Evolutionary conservation across 2,797 vertebrate species (phyloP), one percentile per base, ranked within the genome.

Genomic region (Crocodylus rhombifer): DNA sequence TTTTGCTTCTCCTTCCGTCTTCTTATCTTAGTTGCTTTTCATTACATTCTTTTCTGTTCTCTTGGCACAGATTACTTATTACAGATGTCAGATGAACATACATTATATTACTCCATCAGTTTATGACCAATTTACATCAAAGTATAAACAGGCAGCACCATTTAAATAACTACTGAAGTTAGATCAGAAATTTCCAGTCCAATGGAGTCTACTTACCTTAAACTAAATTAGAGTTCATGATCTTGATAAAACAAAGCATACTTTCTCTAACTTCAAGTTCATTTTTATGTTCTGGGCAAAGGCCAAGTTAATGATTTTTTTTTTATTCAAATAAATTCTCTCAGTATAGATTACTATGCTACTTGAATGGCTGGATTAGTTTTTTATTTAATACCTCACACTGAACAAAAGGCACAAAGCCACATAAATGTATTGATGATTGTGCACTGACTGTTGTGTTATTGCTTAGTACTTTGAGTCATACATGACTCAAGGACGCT

Each of bases 401-500:
- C 73, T 26, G 11, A 12, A 33, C 26, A 84, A 36, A 33, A 57
- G 26, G 3, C 3, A 28, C 62, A 84, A 82, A 57, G 14, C 5
- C 79, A 81, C 10, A 92, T 58, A 82, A 91, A 62, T 14, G 21
- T 3, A 15, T 13, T 28, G 15, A 33, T 15, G 23, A 13, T 87
- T 26, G 25, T 88, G 42, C 42, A 51, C 42, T 51, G 42, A 51
- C 42, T 51, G 42, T 51, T 51, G 14, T 83, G 65, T 81, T 77
- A 30, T 33, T 5, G 18, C 62, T 90, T 55, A 75, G 76, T 21
- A 83, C 69, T 83, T 62, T 91, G 71, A 89, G 84, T 81, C 92
- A 57, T 77, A 21, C 74, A 77, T 88, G 17, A 71, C 82, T 96
- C 91, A 81, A 69, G 89, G 69, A 62, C 55, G 84, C 88, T 96